A percentile compares a stretch with the other conserved stretches of the same genome.
Evolutionary conservation across 1,140 invertebrate species (phyloP).

Genomic region (Anoplolepis gracilipes): DNA sequence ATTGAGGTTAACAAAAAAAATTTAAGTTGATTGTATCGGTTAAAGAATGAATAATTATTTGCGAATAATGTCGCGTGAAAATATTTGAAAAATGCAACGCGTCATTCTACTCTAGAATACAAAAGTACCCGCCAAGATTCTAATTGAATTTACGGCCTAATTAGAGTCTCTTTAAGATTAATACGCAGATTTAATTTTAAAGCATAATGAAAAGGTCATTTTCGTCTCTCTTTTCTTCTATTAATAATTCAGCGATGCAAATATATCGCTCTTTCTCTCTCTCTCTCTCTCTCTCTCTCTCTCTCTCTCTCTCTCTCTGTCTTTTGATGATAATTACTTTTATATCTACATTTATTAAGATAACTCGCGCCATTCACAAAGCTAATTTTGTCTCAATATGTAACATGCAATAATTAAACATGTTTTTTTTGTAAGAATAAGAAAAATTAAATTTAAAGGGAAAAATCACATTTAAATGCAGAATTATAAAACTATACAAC

Average conservation of each 20-base stretch:
- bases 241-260: slow-evolving; percentile 54
- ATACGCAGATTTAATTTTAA: slow-evolving; percentile 47
- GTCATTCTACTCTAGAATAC: neutral
- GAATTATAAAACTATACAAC: neutral
- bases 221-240: slow-evolving; percentile 36
- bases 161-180: slow-evolving; percentile 33
- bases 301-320: too few relatives aligned
- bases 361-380: slow-evolving; percentile 22
- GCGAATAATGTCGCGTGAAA: slow-evolving; percentile 32
- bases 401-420: slow-evolving; percentile 16
- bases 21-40: neutral
- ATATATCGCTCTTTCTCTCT: slow-evolving; percentile 32
- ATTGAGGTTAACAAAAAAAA: neutral
- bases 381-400: slow-evolving; percentile 28
- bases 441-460: neutral
- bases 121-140: slow-evolving; percentile 26
- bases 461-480: neutral
- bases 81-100: slow-evolving; percentile 42
- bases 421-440: neutral
- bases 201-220: slow-evolving; percentile 53
- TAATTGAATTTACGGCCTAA: slow-evolving; percentile 57
- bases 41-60: slow-evolving; percentile 12
- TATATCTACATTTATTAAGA: slow-evolving; percentile 63
- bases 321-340: slow-evolving; percentile 55
- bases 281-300: too few relatives aligned